phyloP scores from a whole-genome alignment of 2,113 vertebrate species.

The Agapornis roseicollis region DNA sequence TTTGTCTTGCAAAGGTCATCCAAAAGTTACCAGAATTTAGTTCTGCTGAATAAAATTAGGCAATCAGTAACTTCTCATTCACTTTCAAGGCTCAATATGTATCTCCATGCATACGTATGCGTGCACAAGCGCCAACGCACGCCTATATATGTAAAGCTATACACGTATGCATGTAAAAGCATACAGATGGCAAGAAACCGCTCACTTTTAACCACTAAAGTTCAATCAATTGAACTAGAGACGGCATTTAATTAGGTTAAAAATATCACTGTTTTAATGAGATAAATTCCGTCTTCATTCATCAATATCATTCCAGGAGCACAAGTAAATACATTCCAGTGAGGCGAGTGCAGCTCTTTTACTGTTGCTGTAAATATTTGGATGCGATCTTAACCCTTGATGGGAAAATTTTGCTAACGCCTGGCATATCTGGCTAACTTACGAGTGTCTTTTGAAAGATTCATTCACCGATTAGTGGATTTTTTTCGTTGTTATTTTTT shows the following conservation, averaged over 20 bases:
- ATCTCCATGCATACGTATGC: not conserved
- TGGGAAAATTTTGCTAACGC: not conserved
- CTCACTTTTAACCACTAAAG: slow-evolving; percentile 23
- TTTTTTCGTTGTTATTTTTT: not conserved
- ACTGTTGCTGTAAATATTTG: slow-evolving; percentile 38
- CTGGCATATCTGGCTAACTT: slow-evolving; percentile 15
- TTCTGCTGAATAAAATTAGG: slow-evolving; percentile 78
- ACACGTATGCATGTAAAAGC: not conserved
- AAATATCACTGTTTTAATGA: slow-evolving; percentile 1
- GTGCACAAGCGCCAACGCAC: not conserved
- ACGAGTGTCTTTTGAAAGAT: not conserved
- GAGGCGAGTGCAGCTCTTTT: slow-evolving; percentile 3
- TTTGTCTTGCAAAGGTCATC: slow-evolving; percentile 96
- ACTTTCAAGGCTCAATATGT: not conserved
- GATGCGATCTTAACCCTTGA: slow-evolving; percentile 7
- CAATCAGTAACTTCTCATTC: slow-evolving; percentile 80
- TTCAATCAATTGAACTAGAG: slow-evolving; percentile 8
- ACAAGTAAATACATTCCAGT: not conserved
- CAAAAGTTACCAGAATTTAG: slow-evolving; percentile 97
- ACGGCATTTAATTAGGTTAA: not conserved
- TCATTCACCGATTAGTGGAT: not conserved
- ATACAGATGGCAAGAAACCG: not conserved
- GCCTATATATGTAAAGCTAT: accelerated
- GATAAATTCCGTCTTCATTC: slow-evolving; percentile 13
- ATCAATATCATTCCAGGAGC: not conserved